A percentile compares a stretch with the other conserved stretches of the same genome.
Evolutionary conservation across 2,113 vertebrate species (phyloP).

Genomic region (Toxostoma redivivum): DNA sequence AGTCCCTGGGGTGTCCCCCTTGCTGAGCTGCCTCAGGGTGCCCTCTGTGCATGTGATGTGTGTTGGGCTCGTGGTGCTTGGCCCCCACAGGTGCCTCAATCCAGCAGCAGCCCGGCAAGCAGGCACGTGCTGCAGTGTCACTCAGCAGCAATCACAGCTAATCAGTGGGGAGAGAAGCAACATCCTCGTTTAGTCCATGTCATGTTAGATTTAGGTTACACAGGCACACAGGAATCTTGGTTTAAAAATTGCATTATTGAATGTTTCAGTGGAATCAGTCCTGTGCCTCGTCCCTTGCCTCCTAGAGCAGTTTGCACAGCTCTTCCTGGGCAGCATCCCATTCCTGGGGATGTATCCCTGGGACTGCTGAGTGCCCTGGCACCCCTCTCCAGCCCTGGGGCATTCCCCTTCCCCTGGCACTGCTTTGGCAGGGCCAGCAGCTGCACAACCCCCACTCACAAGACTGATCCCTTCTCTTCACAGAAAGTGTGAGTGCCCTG

Average conservation of each 20-base stretch:
- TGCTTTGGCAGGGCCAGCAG: not conserved
- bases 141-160: not conserved
- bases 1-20: not conserved
- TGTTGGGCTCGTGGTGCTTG: accelerated
- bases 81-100: accelerated
- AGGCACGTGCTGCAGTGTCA: not conserved
- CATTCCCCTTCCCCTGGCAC: accelerated
- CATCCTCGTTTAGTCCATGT: constrained; percentile 32
- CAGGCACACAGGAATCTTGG: not conserved
- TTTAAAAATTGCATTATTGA: not conserved
- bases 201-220: constrained; percentile 58
- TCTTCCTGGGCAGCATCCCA: not conserved
- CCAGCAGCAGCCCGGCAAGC: accelerated
- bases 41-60: accelerated
- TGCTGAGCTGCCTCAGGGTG: not conserved
- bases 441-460: accelerated
- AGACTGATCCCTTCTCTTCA: not conserved
- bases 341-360: not conserved
- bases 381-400: not conserved
- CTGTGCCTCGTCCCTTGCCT: accelerated
- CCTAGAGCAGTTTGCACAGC: not conserved
- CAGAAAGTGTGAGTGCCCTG: not conserved
- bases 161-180: constrained; percentile 33
- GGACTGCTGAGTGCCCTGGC: not conserved
- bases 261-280: not conserved